Conservation (phyloP, 2,797 vertebrate genomes). For the Anolis apletophallus region DNA sequence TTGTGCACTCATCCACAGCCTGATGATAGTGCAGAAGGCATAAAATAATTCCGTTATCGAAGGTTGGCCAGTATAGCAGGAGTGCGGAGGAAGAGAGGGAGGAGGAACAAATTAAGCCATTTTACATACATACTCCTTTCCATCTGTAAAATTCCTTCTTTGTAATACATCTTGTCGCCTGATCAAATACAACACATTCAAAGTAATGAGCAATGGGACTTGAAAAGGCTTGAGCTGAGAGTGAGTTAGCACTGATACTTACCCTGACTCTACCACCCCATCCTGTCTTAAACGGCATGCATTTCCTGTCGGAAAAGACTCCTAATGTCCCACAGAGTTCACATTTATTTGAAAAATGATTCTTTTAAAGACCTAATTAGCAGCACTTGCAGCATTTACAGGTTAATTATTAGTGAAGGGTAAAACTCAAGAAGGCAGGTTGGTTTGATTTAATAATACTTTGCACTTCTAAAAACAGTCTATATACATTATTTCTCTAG, state of each 20-base stretch:
- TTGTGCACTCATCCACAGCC: conserved; percentile 81
- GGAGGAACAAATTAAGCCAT: conserved; percentile 75
- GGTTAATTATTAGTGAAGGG: conserved; percentile 50
- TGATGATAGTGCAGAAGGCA: conserved; percentile 79
- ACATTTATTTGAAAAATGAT: conserved; percentile 34
- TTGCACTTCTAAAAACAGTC: rapidly evolving
- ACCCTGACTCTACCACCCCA: conserved; percentile 43
- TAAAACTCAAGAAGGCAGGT: not conserved
- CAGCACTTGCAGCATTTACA: not conserved
- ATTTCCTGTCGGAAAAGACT: conserved; percentile 20
- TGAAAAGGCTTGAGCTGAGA: conserved; percentile 55
- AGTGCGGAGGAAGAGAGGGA: conserved; percentile 50
- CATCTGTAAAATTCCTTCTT: conserved; percentile 72
- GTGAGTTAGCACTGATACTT: conserved; percentile 60
- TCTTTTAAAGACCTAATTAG: conserved; percentile 43
- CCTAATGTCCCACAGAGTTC: conserved; percentile 9
- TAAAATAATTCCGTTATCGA: conserved; percentile 84
- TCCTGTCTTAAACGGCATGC: conserved; percentile 42
- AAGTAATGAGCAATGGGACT: conserved; percentile 74
- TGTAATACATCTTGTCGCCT: conserved; percentile 77
- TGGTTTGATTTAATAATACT: not conserved
- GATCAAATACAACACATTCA: conserved; percentile 80
- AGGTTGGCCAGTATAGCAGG: conserved; percentile 71
- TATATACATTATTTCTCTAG: not conserved
- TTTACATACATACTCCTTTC: conserved; percentile 71